Conservation (phyloP, 2,113 vertebrate species). For the Asarcornis scutulata region DNA sequence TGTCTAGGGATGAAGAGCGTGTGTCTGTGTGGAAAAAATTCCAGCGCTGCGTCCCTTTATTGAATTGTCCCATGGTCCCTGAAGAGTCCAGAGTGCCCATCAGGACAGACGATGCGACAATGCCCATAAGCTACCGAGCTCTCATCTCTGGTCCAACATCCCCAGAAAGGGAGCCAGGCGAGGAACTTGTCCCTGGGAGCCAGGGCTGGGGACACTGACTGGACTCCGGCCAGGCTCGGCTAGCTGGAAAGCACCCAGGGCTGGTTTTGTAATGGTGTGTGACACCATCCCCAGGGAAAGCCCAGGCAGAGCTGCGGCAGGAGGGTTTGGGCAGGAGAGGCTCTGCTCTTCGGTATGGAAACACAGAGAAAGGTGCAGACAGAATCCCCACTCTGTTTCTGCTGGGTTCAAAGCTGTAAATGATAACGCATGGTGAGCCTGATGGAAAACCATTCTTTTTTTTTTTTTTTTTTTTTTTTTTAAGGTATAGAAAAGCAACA, state of each 20-base stretch:
- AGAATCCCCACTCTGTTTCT: background rate
- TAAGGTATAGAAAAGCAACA: background rate
- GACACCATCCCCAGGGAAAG: background rate
- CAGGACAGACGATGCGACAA: background rate
- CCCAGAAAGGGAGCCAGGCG: conserved; percentile 7
- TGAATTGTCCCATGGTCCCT: conserved; percentile 26
- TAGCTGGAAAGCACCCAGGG: conserved; percentile 12
- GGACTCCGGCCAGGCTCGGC: background rate
- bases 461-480: background rate
- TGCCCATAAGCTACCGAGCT: conserved; percentile 13
- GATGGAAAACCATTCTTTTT: background rate
- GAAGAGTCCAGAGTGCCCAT: background rate
- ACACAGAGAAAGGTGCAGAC: background rate
- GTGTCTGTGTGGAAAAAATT: conserved; percentile 50
- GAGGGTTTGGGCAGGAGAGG: background rate
- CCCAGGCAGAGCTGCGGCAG: background rate
- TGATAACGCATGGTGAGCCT: background rate
- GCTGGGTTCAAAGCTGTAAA: background rate
- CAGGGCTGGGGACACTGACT: background rate
- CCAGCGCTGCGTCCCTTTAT: background rate
- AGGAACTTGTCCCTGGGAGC: background rate
- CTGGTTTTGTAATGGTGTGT: background rate
- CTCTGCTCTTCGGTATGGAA: background rate
- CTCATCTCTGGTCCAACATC: conserved; percentile 17
- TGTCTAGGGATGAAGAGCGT: conserved; percentile 19